phyloP scores from a whole-genome alignment of 1,140 invertebrate species.

The Saccostrea cuccullata region DNA sequence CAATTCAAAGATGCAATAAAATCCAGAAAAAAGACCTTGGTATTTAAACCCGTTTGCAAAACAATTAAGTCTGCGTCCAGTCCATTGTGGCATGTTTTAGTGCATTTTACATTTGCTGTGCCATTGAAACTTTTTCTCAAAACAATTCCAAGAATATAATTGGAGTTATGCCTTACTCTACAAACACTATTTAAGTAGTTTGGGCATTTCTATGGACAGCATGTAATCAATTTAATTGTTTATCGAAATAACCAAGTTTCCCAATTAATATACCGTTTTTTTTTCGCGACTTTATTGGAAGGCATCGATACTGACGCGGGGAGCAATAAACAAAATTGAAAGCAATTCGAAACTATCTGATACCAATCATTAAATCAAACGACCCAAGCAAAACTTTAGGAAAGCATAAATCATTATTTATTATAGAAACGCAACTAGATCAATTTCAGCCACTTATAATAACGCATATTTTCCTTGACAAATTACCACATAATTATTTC shows the following conservation, averaged over 20 bases:
- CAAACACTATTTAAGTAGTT: slow-evolving; percentile 23
- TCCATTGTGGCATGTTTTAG: slow-evolving; percentile 2
- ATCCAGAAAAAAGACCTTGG: slow-evolving; percentile 4
- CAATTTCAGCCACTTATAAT: slow-evolving; percentile 24
- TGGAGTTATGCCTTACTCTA: slow-evolving; percentile 13
- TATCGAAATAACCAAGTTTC: not conserved
- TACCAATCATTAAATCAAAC: slow-evolving; percentile 25
- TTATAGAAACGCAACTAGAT: slow-evolving; percentile 34
- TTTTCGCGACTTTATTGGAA: not conserved
- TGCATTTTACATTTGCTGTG: slow-evolving; percentile 7
- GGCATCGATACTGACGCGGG: slow-evolving; percentile 7
- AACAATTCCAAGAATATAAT: slow-evolving; percentile 27
- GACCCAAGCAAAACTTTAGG: slow-evolving; percentile 35
- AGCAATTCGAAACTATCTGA: slow-evolving; percentile 25
- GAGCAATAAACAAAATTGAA: slow-evolving; percentile 30
- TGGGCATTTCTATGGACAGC: slow-evolving; percentile 7
- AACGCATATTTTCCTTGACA: slow-evolving; percentile 28
- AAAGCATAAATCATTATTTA: slow-evolving; percentile 37
- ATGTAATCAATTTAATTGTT: slow-evolving; percentile 30
- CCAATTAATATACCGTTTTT: slow-evolving; percentile 11
- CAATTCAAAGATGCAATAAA: slow-evolving; percentile 14
- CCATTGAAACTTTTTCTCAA: not conserved
- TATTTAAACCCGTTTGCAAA: not conserved
- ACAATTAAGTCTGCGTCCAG: not conserved
- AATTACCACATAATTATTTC: slow-evolving; percentile 33